Conservation (phyloP, 2,113 vertebrate genomes). For the Chloroceryle aenea region DNA sequence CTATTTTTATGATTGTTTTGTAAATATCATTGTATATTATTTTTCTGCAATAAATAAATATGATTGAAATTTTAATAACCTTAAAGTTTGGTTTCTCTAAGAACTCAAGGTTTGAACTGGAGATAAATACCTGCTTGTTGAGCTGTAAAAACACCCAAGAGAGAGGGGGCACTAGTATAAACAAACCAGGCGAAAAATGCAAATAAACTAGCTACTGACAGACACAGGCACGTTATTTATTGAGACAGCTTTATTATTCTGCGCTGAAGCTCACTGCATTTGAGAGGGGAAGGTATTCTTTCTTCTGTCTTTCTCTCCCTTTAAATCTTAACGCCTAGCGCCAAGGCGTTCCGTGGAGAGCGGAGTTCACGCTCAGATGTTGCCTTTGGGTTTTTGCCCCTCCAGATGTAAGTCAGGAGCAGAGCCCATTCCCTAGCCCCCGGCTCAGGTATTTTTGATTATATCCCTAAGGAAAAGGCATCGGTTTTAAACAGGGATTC, state of each 20-base stretch:
- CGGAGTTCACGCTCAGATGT: neutral
- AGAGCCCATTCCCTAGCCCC: neutral
- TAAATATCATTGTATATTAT: constrained; percentile 97
- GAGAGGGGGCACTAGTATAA: constrained; percentile 73
- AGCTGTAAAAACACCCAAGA: constrained; percentile 74
- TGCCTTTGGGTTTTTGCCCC: neutral
- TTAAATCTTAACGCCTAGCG: neutral
- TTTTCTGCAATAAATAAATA: constrained; percentile 98
- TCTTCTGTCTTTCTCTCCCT: constrained; percentile 7
- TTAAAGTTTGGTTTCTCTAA: constrained; percentile 79
- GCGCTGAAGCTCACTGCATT: constrained; percentile 33
- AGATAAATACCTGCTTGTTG: constrained; percentile 76
- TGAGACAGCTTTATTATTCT: constrained; percentile 79
- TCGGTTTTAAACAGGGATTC: neutral
- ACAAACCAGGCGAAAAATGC: constrained; percentile 76
- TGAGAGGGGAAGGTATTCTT: neutral
- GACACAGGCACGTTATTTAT: constrained; percentile 75
- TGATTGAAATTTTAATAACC: constrained; percentile 82
- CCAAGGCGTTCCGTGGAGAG: neutral
- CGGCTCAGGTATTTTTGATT: neutral
- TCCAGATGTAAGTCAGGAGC: neutral
- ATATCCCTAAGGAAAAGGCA: neutral
- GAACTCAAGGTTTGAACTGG: constrained; percentile 51
- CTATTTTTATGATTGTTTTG: constrained; percentile 96
- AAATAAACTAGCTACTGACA: constrained; percentile 82